These are phyloP conservation scores for Chionis minor DNA, from an alignment of 2,113 vertebrate genomes.

Conservation along the genomic window DNA sequence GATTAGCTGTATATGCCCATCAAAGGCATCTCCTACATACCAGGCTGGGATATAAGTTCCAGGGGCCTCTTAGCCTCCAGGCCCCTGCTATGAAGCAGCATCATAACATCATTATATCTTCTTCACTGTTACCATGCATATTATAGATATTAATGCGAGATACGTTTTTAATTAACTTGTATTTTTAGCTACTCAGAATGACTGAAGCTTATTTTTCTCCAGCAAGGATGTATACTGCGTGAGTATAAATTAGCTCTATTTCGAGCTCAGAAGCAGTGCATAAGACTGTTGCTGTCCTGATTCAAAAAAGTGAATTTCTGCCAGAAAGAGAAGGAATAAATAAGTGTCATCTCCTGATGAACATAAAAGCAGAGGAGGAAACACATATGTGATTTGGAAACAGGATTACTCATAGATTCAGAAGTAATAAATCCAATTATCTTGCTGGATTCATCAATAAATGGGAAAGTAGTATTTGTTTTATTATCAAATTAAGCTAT, in stretches of 20 bases:
- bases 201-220: background rate
- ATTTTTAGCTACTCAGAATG: background rate
- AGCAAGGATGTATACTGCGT: background rate
- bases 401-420: conserved; percentile 58
- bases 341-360: conserved; percentile 50
- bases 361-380: conserved; percentile 48
- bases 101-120: background rate
- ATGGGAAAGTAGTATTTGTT: conserved; percentile 49
- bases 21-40: background rate
- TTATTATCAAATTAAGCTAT: conserved; percentile 60
- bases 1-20: background rate
- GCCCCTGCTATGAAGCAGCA: background rate
- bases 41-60: background rate
- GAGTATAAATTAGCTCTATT: background rate
- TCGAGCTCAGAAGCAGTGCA: background rate
- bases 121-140: background rate
- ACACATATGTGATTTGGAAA: conserved; percentile 51
- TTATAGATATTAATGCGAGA: background rate
- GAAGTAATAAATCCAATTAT: conserved; percentile 65
- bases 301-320: background rate
- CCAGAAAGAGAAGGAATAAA: conserved; percentile 10
- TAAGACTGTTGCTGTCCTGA: background rate
- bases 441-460: conserved; percentile 62
- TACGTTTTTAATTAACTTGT: background rate
- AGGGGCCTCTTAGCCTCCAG: background rate